A percentile compares a stretch with the other conserved stretches of the same genome.
These are phyloP conservation scores for Pristionchus fissidentatus DNA, from an alignment of 2,888 invertebrate species.

Conservation along the genomic window DNA sequence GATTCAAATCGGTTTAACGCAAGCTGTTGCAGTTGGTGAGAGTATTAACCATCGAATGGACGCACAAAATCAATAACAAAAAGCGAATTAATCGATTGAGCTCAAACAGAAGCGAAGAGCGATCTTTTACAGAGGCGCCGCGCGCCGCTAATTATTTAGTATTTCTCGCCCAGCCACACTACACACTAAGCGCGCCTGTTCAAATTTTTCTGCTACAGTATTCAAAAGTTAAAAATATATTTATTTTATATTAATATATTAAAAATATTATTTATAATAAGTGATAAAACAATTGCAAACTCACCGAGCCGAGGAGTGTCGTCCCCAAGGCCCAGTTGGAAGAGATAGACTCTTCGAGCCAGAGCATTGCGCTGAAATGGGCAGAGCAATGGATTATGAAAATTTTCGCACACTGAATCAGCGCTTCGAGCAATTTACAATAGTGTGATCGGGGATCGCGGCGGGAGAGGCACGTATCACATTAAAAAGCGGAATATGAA, in stretches of 20 bases:
- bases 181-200: neutral
- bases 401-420: slow-evolving; percentile 19
- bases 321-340: neutral
- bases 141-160: neutral
- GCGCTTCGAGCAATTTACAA: too few relatives aligned
- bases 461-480: too few relatives aligned
- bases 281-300: neutral
- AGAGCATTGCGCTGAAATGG: slow-evolving; percentile 17
- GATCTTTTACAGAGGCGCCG: neutral
- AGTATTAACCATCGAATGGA: too few relatives aligned
- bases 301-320: neutral
- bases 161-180: neutral
- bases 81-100: neutral
- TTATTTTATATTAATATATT: neutral
- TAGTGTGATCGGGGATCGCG: too few relatives aligned
- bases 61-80: neutral
- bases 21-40: too few relatives aligned
- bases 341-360: neutral
- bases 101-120: neutral
- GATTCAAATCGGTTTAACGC: too few relatives aligned
- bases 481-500: too few relatives aligned
- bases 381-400: slow-evolving; percentile 7
- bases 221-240: neutral
- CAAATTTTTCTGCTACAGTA: neutral
- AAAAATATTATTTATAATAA: neutral